phyloP scores from a whole-genome alignment of 2,888 invertebrate genomes.

The Idaea straminata region DNA sequence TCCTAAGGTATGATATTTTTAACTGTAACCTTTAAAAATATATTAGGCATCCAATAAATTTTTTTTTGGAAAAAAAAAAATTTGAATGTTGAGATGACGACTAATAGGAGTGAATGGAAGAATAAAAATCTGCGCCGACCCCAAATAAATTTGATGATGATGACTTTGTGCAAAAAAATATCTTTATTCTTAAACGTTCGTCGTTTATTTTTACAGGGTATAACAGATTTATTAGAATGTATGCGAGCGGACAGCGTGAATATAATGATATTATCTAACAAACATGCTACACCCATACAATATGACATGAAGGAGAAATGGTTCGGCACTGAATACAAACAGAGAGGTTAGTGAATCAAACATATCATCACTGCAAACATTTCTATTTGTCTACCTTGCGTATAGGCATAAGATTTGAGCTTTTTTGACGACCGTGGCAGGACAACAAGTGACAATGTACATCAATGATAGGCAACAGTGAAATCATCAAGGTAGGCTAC shows the following conservation, averaged over 20 bases:
- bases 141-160: too few relatives aligned
- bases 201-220: slow-evolving; percentile 64
- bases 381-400: not conserved
- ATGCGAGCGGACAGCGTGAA: slow-evolving; percentile 85
- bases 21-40: not conserved
- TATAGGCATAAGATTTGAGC: too few relatives aligned
- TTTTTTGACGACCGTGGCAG: too few relatives aligned
- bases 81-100: too few relatives aligned
- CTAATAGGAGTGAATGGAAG: too few relatives aligned
- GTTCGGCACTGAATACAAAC: slow-evolving; percentile 90
- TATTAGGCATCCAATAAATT: too few relatives aligned
- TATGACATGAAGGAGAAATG: slow-evolving; percentile 88
- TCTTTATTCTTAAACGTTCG: not conserved
- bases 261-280: slow-evolving; percentile 84
- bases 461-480: too few relatives aligned
- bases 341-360: slow-evolving; percentile 65
- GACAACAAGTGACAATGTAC: too few relatives aligned
- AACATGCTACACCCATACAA: slow-evolving; percentile 66
- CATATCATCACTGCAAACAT: not conserved
- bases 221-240: slow-evolving; percentile 79
- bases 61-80: too few relatives aligned
- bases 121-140: too few relatives aligned
- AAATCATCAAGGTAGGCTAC: too few relatives aligned
- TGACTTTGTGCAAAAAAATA: too few relatives aligned
- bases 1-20: slow-evolving; percentile 72